Evolutionary conservation across 2,888 invertebrate genomes (phyloP), one percentile per base, ranked within the genome.

Genomic region (Lapara coniferarum): DNA sequence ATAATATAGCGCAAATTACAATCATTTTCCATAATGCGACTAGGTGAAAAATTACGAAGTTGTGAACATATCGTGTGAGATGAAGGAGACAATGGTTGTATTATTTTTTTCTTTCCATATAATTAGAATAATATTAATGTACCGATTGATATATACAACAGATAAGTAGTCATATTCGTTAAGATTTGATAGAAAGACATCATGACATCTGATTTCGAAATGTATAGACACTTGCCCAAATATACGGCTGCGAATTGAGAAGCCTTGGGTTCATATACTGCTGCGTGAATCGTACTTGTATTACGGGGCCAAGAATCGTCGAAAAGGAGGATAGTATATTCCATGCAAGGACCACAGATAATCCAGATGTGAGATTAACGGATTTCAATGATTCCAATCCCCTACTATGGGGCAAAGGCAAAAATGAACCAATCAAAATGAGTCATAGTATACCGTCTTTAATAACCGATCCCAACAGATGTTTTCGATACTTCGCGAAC

Each of bases 61-160:
- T 37, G 19, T 73, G 73, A 72, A 73, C 73, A 73, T 75, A 75
- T 75, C 74, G 19, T 46, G 14, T 49, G 57, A 56, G 13, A 25
- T 53, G 8, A 52, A 59, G 13, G 51, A 56, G 12, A 68, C 19
- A 69, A 71, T 59, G 74, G 75, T 76, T 76, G 75, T 76, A 75
- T 66, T 69, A 58, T 66, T 69, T 71, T 71, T 67, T 63, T 69
- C 14, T 56, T 19, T 46, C 59, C 55, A 25, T 67, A 53, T 69
- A 56, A 63, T 55, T 66, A 55, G n/a, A 25, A 13, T 69, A 16
- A 25, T 49, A 37, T 19, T 5, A n/a, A n/a, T 16, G 63, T 63
- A 63, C 63, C 63, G 63, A 63, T 63, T 49, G 63, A 49, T 2
- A 37, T 37, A 37, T 37, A 37, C 37, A 8, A 63, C 12, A 49